Base-by-base conservation (phyloP, 2,113 vertebrate genomes). In the Phyllostomus discolor region DNA sequence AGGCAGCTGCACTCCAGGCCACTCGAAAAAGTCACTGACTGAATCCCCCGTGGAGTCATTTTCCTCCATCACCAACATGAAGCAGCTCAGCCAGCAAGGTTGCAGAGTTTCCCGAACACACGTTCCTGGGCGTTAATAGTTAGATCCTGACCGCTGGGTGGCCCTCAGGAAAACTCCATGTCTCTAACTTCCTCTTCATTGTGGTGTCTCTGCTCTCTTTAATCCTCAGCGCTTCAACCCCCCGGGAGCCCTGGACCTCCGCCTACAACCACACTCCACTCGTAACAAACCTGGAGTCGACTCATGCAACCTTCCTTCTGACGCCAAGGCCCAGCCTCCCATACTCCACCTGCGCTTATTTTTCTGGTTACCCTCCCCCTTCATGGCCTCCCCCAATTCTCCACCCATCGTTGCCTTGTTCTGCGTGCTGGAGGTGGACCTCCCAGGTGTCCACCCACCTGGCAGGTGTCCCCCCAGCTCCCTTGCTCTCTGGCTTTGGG, bases 251-350 rank as follows among this genome's bases (percentile, higher is more conserved):
- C 2, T 8, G 24, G 52, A 48, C 20, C 33, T 28, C 20, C 15
- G 5, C 12, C 52, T 67, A 69, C 43, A n/a, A 33, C n/a, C 1
- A 0, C n/a, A 33, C 15, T 88, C 83, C 35, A 11, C 22, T 70
- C 28, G 1, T 35, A 0, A 20, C 26, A n/a, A 24, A 48, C 10
- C 26, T 17, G 28, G 46, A 24, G 12, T 46, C 8, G 3, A 33
- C 35, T 43, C 62, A 24, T 19, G 96, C 46, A 50, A 76, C 8
- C 73, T 95, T 95, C 96, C 93, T 95, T 87, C 52, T 9, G 12
- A 54, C 3, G 19, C 20, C 35, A 17, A 10, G 5, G 6, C 10
- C n/a, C 50, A 59, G 28, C 20, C 64, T 38, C 20, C 31, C 38
- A 20, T 1, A 54, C 1, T 1, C 26, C 0, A 31, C 1, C 20